These are phyloP conservation scores for Dromas ardeola DNA, from an alignment of 2,113 vertebrate species.

Conservation along the genomic window DNA sequence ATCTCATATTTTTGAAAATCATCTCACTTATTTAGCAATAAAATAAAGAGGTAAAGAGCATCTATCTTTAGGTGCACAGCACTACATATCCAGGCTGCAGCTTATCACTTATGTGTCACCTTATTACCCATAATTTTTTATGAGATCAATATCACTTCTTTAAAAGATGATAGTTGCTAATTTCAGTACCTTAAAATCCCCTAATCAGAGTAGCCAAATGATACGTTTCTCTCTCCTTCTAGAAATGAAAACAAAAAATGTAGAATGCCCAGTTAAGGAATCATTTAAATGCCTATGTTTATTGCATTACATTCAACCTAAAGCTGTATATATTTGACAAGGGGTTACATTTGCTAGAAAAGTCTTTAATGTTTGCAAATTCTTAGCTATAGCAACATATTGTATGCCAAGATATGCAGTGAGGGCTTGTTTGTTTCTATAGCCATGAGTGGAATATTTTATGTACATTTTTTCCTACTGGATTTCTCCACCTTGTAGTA, in stretches of 20 bases:
- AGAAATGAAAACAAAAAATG: not conserved
- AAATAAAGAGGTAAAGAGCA: not conserved
- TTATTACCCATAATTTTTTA: not conserved
- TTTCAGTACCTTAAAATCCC: not conserved
- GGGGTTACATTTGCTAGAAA: not conserved
- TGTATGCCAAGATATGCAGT: not conserved
- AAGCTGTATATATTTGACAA: not conserved
- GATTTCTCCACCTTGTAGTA: not conserved
- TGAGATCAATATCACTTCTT: not conserved
- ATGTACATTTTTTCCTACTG: not conserved
- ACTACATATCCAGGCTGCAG: not conserved
- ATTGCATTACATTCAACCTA: not conserved
- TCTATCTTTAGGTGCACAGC: not conserved
- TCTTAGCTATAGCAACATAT: not conserved
- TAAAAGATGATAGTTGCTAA: not conserved
- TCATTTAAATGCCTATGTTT: not conserved
- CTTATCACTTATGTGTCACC: rapidly evolving
- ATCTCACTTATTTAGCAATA: not conserved
- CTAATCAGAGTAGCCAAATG: not conserved
- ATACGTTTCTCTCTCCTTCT: not conserved
- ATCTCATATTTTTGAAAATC: not conserved
- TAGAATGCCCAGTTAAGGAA: not conserved
- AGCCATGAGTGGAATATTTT: not conserved
- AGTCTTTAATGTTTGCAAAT: not conserved
- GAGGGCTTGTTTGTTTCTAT: not conserved